phyloP scores from a whole-genome alignment of 2,113 vertebrate genomes.

The Jacana jacana region DNA sequence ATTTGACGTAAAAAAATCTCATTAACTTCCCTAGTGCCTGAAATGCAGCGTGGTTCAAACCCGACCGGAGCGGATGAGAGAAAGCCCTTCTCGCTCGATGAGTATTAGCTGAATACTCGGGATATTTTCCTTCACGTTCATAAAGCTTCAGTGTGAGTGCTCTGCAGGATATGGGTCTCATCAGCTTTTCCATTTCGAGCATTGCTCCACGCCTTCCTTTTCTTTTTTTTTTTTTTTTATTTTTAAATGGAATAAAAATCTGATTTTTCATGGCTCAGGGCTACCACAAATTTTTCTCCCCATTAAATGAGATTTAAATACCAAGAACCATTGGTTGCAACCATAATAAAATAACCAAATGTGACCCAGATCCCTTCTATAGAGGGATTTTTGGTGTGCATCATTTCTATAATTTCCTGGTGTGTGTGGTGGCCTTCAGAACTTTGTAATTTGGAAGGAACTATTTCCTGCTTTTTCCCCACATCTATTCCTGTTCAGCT shows the following conservation, averaged over 20 bases:
- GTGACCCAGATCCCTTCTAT: slow-evolving; percentile 54
- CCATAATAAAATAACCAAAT: slow-evolving; percentile 56
- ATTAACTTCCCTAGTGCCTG: background rate
- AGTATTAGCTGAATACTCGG: background rate
- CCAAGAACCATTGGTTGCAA: slow-evolving; percentile 47
- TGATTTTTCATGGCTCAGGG: slow-evolving; percentile 62
- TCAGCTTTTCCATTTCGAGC: slow-evolving; percentile 54
- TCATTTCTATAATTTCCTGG: background rate
- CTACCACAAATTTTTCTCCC: slow-evolving; percentile 65
- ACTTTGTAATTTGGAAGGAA: background rate
- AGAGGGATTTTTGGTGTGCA: background rate
- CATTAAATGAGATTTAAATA: slow-evolving; percentile 69
- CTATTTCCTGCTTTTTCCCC: rapidly evolving
- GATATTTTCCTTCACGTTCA: background rate
- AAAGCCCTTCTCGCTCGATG: background rate
- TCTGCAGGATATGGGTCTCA: slow-evolving; percentile 7
- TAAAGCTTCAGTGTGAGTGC: background rate
- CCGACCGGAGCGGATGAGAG: background rate
- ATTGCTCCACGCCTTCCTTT: slow-evolving; percentile 28
- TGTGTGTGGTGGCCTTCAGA: background rate
- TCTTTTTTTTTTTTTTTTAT: too few relatives aligned
- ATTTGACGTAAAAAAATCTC: slow-evolving; percentile 14
- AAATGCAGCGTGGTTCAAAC: background rate
- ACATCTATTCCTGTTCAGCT: background rate
- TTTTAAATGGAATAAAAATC: too few relatives aligned